Conservation (phyloP, 2,888 invertebrate species). For the Microplitis manilae region DNA sequence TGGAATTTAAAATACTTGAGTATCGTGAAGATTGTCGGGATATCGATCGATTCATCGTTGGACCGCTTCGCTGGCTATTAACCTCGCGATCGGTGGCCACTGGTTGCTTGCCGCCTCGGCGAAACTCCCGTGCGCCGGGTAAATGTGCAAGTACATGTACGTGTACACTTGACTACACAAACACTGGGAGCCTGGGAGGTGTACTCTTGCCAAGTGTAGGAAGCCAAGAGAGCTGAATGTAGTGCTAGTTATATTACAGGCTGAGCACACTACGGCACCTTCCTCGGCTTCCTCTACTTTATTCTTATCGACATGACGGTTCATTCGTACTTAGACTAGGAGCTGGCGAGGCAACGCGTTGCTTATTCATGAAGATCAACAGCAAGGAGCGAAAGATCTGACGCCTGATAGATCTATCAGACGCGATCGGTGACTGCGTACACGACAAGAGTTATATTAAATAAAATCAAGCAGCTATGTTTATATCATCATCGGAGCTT, state of each 20-base stretch:
- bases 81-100: conserved; percentile 52
- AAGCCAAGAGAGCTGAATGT: no score
- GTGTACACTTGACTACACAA: no score
- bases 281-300: conserved; percentile 1
- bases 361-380: conserved; percentile 36
- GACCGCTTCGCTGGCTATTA: conserved; percentile 31
- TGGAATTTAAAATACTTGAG: not conserved
- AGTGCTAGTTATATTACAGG: no score
- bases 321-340: not conserved
- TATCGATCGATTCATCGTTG: conserved; percentile 45
- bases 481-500: conserved; percentile 3
- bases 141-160: not conserved
- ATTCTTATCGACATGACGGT: not conserved
- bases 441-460: not conserved
- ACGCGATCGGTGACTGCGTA: conserved; percentile 18
- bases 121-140: not conserved
- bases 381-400: not conserved
- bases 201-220: no score
- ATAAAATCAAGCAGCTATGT: not conserved
- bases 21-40: conserved; percentile 34
- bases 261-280: no score
- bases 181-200: no score
- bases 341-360: conserved; percentile 2
- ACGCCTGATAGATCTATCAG: conserved; percentile 24
- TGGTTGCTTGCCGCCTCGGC: conserved; percentile 43